A percentile compares a stretch with the other conserved stretches of the same genome.
These are phyloP conservation scores for Chiroxiphia lanceolata DNA, from an alignment of 2,797 vertebrate genomes.

Conservation along the genomic window DNA sequence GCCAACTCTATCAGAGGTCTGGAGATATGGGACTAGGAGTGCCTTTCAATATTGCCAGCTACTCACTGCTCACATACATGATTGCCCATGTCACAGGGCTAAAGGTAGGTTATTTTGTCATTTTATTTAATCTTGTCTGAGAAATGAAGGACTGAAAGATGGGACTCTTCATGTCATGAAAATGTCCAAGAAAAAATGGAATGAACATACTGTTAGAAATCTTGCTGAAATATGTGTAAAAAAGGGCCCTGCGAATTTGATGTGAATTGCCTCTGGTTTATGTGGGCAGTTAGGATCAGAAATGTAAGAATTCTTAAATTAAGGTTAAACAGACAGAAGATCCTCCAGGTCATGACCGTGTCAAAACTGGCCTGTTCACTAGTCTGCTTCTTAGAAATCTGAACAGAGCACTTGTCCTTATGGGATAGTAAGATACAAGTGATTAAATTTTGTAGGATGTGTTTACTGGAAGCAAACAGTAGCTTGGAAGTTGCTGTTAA, in stretches of 20 bases:
- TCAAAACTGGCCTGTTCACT: not conserved
- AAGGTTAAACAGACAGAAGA: not conserved
- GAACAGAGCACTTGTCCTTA: not conserved
- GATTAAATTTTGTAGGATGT: not conserved
- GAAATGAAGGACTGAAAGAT: not conserved
- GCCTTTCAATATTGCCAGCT: constrained; percentile 98
- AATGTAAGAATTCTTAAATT: not conserved
- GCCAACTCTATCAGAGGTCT: constrained; percentile 95
- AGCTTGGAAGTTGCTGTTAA: not conserved
- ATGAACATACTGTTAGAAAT: not conserved
- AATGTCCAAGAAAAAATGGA: not conserved
- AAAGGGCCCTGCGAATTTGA: not conserved
- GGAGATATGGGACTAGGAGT: constrained; percentile 97
- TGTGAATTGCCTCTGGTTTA: not conserved
- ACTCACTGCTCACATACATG: constrained; percentile 95
- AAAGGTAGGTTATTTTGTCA: constrained; percentile 75
- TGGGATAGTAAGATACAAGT: not conserved
- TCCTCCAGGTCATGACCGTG: not conserved
- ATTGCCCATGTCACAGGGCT: constrained; percentile 94
- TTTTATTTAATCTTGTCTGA: not conserved
- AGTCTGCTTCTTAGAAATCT: not conserved
- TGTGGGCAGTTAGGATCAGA: not conserved
- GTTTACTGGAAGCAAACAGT: not conserved
- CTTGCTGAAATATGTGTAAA: not conserved
- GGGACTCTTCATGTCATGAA: not conserved